Evolutionary conservation across 2,888 invertebrate genomes (phyloP).

Genomic region (Aporophyla lueneburgensis): DNA sequence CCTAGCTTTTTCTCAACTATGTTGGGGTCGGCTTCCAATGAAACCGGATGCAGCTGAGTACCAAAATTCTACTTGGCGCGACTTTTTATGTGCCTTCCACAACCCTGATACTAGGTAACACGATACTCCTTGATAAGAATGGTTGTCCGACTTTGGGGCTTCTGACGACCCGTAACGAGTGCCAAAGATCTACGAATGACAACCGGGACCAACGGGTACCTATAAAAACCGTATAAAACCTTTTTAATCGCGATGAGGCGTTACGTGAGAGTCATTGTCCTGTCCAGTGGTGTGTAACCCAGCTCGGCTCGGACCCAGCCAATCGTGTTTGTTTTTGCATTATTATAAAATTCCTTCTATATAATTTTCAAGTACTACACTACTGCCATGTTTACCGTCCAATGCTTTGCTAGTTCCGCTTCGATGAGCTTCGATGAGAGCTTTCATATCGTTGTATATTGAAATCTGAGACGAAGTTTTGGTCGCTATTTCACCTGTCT

Average conservation of each 20-base stretch:
- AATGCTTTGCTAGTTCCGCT: conserved; percentile 60
- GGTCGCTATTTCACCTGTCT: conserved; percentile 8
- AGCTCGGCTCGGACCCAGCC: conserved; percentile 76
- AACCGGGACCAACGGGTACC: too few relatives aligned
- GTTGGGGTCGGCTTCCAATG: too few relatives aligned
- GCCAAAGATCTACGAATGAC: too few relatives aligned
- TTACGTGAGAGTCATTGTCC: conserved; percentile 83
- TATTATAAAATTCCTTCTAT: conserved; percentile 86
- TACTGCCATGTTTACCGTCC: conserved; percentile 63
- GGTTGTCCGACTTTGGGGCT: too few relatives aligned
- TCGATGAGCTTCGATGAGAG: conserved; percentile 1
- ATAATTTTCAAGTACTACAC: conserved; percentile 53
- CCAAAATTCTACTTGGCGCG: too few relatives aligned
- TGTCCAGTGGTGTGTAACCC: conserved; percentile 83
- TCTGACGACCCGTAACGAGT: too few relatives aligned
- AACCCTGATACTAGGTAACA: too few relatives aligned
- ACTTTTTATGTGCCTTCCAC: too few relatives aligned
- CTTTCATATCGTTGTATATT: conserved; percentile 35
- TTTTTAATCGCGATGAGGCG: conserved; percentile 60
- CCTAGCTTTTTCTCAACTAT: too few relatives aligned
- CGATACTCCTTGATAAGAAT: too few relatives aligned
- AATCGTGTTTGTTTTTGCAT: conserved; percentile 87
- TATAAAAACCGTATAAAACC: conserved; percentile 45
- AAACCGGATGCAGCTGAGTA: too few relatives aligned
- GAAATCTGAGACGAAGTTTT: background rate